Conservation (phyloP, 1,140 invertebrate genomes). For the Zophobas morio region DNA sequence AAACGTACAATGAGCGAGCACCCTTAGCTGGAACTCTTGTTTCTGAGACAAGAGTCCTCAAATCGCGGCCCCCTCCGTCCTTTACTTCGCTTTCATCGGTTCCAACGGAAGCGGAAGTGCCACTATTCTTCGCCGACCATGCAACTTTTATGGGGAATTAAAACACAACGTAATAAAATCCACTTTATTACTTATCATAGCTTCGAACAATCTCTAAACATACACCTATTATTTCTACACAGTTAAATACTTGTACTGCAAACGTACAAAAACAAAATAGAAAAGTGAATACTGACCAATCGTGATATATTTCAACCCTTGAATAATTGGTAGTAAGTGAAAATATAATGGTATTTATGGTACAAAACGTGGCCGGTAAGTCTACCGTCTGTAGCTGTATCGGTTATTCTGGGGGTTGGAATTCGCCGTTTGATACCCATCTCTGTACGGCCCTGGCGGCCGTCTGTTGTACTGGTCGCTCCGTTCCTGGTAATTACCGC, state of each 20-base stretch:
- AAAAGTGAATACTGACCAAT: no score
- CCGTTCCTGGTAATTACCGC: constrained; percentile 27
- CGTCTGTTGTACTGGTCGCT: constrained; percentile 43
- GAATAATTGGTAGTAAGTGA: no score
- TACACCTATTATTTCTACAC: no score
- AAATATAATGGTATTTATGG: no score
- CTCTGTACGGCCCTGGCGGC: constrained; percentile 61
- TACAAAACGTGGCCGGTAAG: no score
- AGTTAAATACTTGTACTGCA: not conserved
- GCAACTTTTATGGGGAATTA: constrained; percentile 20
- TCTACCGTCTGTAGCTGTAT: constrained; percentile 58
- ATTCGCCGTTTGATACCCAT: constrained; percentile 51
- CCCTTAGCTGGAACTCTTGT: constrained; percentile 52
- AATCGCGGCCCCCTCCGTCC: constrained; percentile 49
- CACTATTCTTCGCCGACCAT: constrained; percentile 49
- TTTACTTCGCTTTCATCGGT: constrained; percentile 37
- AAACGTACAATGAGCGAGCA: constrained; percentile 51
- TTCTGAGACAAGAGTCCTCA: constrained; percentile 53
- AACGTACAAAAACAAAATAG: not conserved
- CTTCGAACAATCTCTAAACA: not conserved
- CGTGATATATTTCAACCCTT: no score
- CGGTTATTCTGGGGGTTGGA: constrained; percentile 52
- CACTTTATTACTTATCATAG: constrained; percentile 35
- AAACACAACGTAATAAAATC: constrained; percentile 12
- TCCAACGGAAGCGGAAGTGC: constrained; percentile 47